Percentiles rank a stretch among this genome's conserved stretches.
Conservation (phyloP, 2,797 vertebrate genomes). For the Podarcis lilfordi region DNA sequence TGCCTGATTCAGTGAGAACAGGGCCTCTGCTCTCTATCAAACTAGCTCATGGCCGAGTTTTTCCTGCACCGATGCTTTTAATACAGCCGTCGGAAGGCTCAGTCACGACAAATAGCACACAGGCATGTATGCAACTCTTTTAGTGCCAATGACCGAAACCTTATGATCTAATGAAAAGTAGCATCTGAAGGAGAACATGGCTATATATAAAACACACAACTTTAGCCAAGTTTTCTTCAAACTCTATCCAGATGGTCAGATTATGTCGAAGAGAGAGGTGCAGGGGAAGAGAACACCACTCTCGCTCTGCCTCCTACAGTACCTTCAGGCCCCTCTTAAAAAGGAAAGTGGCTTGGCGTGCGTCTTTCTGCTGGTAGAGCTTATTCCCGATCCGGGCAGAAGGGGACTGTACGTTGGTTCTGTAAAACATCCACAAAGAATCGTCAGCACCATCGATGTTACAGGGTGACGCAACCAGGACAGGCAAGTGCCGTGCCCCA, state of each 20-base stretch:
- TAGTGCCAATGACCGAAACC: not conserved
- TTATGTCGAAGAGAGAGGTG: not conserved
- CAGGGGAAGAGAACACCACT: not conserved
- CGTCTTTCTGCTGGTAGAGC: constrained; percentile 86
- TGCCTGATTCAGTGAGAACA: too few species aligned
- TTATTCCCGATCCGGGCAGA: constrained; percentile 80
- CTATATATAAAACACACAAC: not conserved
- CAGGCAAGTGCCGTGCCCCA: not conserved
- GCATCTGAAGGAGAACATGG: not conserved
- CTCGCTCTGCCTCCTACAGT: constrained; percentile 43
- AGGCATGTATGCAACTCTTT: not conserved
- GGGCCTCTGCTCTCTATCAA: too few species aligned
- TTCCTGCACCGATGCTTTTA: too few species aligned
- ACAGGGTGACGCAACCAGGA: too few species aligned
- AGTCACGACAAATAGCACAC: too few species aligned
- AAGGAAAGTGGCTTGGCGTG: constrained; percentile 94
- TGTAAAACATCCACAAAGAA: constrained; percentile 61
- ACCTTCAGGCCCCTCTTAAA: constrained; percentile 94
- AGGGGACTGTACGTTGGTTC: constrained; percentile 73
- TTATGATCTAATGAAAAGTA: not conserved
- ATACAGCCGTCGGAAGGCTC: too few species aligned
- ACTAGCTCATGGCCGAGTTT: too few species aligned
- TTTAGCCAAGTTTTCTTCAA: not conserved
- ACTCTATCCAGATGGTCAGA: not conserved
- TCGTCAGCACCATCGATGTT: not conserved